Evolutionary conservation across 2,113 vertebrate species (phyloP), one percentile per base, ranked within the genome.

Genomic region (Nestor notabilis): DNA sequence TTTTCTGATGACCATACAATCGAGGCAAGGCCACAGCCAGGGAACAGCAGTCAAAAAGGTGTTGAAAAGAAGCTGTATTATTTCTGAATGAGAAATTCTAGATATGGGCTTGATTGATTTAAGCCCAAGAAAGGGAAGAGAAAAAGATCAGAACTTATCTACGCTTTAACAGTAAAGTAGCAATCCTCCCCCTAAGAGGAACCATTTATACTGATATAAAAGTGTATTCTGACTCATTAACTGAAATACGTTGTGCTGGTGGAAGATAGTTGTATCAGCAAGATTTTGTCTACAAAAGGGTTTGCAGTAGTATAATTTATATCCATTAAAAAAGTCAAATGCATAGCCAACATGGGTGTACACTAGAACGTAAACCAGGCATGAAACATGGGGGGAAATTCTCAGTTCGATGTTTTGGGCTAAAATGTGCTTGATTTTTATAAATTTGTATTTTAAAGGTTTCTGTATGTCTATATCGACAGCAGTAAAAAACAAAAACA

Each of bases 201-300:
- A 96, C 44, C 37, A 90, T 83, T 95, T 90, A 69, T 28, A 85
- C 81, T 85, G 90, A 88, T 97, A 96, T 89, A 91, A 95, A 97
- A 97, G 70, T 46, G 41, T 84, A 85, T 94, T 95, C 93, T 97
- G 95, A 97, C 80, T 95, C 95, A 92, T 85, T 95, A 96, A 94
- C 94, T 93, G 93, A 95, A 95, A 89, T 76, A 93, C 3, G 61
- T 92, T 93, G 75, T 83, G 82, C 53, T 95, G 46, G 74, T 93
- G 71, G 58, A 80, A 95, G 69, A 87, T 77, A 89, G 76, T 95
- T 91, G 37, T 79, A 91, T 89, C 92, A 90, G 86, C 60, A 95
- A 95, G 94, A 94, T 92, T 94, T 94, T 95, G 69, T 76, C 83
- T 92, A 35, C 56, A 43, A 37, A 93, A 87, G 52, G n/a, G n/a